Percentiles rank a stretch among this genome's conserved stretches.
phyloP scores from a whole-genome alignment of 2,797 vertebrate species.

The Tolypeutes matacus region DNA sequence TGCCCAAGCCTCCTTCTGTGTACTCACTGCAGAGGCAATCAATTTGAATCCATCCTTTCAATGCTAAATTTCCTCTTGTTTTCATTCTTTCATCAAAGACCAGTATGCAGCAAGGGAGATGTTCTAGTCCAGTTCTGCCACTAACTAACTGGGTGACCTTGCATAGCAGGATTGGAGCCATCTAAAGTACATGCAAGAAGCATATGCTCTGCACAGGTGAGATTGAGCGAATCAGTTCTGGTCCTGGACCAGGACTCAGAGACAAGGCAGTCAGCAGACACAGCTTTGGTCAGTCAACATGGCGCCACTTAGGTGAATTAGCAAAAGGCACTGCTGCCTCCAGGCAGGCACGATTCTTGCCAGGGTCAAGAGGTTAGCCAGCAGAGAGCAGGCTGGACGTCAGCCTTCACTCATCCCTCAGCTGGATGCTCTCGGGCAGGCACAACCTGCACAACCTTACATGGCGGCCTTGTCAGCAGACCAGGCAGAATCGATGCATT shows the following conservation, averaged over 20 bases:
- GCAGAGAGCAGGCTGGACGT: neutral
- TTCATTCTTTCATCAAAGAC: conserved; percentile 16
- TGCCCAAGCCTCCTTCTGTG: too few species aligned
- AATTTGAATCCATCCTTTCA: neutral
- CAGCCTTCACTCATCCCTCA: neutral
- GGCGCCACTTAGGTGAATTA: too few species aligned
- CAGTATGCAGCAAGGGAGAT: neutral
- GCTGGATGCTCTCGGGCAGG: neutral
- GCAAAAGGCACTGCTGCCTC: neutral
- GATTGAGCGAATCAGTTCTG: neutral
- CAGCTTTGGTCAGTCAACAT: neutral
- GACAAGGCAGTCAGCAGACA: neutral
- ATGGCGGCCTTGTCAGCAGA: neutral
- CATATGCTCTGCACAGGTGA: neutral
- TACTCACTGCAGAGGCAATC: neutral
- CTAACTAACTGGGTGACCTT: neutral
- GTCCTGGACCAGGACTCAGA: neutral
- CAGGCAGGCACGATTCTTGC: neutral
- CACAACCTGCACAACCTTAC: neutral
- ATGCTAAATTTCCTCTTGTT: neutral
- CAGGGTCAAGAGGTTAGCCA: neutral
- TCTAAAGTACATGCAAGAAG: neutral
- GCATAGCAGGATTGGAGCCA: neutral
- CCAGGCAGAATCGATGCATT: neutral
- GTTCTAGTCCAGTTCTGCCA: too few species aligned